Conservation (phyloP, 1,140 invertebrate species). For the Lordiphosa mommai region DNA sequence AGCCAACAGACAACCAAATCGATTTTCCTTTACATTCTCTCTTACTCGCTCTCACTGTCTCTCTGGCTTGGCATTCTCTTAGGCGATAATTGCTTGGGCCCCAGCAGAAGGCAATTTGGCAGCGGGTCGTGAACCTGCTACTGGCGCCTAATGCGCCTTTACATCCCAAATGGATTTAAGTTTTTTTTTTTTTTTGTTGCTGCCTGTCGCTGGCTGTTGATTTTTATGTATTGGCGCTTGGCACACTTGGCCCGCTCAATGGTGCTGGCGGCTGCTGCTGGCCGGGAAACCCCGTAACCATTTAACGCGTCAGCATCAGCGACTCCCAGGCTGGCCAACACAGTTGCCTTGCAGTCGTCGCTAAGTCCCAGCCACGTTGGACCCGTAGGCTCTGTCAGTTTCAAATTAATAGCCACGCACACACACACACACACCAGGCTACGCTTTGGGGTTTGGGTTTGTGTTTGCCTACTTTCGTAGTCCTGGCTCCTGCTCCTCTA, state of each 20-base stretch:
- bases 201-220: slow-evolving; percentile 45
- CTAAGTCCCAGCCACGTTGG: slow-evolving; percentile 49
- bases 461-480: slow-evolving; percentile 41
- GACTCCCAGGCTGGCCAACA: slow-evolving; percentile 61
- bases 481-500: slow-evolving; percentile 23
- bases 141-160: slow-evolving; percentile 49
- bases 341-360: slow-evolving; percentile 37
- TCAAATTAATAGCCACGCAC: slow-evolving; percentile 69
- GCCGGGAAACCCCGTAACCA: slow-evolving; percentile 65
- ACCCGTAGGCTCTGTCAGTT: slow-evolving; percentile 66
- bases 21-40: slow-evolving; percentile 49
- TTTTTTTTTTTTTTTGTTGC: slow-evolving; percentile 27
- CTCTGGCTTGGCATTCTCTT: slow-evolving; percentile 24
- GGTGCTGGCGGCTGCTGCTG: slow-evolving; percentile 41
- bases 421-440: slow-evolving; percentile 25
- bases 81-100: slow-evolving; percentile 49
- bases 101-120: slow-evolving; percentile 37
- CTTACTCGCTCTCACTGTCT: slow-evolving; percentile 9
- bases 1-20: slow-evolving; percentile 40
- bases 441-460: slow-evolving; percentile 25
- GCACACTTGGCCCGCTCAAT: slow-evolving; percentile 55
- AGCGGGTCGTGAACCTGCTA: slow-evolving; percentile 67
- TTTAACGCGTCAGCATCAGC: slow-evolving; percentile 73
- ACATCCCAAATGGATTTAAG: slow-evolving; percentile 54
- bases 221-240: slow-evolving; percentile 67